Base-by-base conservation (phyloP, 1,140 invertebrate species). In the Cephus cinctus region DNA sequence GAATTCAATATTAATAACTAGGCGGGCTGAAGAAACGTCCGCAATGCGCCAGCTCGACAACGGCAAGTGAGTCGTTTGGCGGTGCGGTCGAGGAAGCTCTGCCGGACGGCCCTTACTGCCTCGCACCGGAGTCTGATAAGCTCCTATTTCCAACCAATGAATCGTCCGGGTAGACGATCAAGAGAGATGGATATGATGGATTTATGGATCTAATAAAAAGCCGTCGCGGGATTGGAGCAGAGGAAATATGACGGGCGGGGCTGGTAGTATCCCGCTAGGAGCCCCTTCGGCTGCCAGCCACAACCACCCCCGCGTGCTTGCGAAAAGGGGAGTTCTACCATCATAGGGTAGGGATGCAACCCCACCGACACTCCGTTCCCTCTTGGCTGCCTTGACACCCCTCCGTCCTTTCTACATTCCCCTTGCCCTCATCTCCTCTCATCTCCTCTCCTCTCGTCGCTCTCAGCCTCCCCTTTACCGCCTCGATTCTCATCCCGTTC, bases 131-230 rank as follows among this genome's bases (percentile, higher is more conserved):
- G 16, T 41, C 11, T 8, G 52, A 61, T 61, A 55, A 50, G 52
- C 40, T 43, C 20, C 41, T 23, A 23, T 18, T 38, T 23, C 46
- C 49, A 63, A 61, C 73, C 73, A 73, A 73, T 73, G 61, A 59
- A 54, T 46, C 46, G 31, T 43, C 50, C 43, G 39, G 46, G 48
- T 48, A 54, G 50, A 39, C 53, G 38, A n/a, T n/a, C n/a, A 49
- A 47, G 43, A 55, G 54, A 66, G 66, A 69, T 67, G 66, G 75
- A 77, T 77, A 78, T 78, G 77, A 78, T 78, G 76, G 75, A 78
- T 78, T 78, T 78, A 78, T 78, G 76, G 75, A 77, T 78, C 72
- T 78, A 78, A 78, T 78, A 78, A 76, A 77, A 73, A 67, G 68
- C 57, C 56, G 58, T 54, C 53, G 64, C 60, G 59, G 69, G 69